Evolutionary conservation across 2,888 invertebrate species (phyloP).

Genomic region (Yponomeuta sedellus): DNA sequence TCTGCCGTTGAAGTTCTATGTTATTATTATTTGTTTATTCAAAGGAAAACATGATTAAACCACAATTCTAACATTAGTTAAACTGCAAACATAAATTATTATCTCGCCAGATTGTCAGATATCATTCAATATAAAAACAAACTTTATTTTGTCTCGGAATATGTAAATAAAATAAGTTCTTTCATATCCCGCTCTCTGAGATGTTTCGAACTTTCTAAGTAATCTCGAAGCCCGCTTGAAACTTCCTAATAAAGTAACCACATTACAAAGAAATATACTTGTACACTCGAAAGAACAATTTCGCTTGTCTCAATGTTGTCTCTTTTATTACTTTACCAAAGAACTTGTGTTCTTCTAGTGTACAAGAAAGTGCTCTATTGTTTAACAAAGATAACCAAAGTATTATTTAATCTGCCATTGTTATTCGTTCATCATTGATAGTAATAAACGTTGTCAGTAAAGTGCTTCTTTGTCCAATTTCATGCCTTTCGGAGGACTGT

Average conservation of each 20-base stretch:
- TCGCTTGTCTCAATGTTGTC: conserved; percentile 11
- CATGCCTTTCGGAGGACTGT: too few relatives aligned
- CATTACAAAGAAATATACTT: conserved; percentile 23
- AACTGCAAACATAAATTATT: too few relatives aligned
- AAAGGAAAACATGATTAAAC: too few relatives aligned
- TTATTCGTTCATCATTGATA: too few relatives aligned
- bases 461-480: too few relatives aligned
- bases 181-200: conserved; percentile 32
- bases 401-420: neutral
- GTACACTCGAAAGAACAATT: conserved; percentile 15
- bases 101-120: too few relatives aligned
- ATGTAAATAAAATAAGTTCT: neutral
- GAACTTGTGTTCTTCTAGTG: neutral
- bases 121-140: too few relatives aligned
- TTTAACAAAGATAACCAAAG: neutral
- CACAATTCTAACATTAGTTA: too few relatives aligned
- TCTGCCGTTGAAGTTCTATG: too few relatives aligned
- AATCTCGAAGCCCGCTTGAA: conserved; percentile 48
- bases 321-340: conserved; percentile 8
- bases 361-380: neutral
- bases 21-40: too few relatives aligned
- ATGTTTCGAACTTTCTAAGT: conserved; percentile 44
- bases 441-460: too few relatives aligned
- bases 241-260: conserved; percentile 53
- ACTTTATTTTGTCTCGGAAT: too few relatives aligned